These are phyloP conservation scores for Merluccius polli DNA, from an alignment of 2,797 vertebrate species.

Conservation along the genomic window DNA sequence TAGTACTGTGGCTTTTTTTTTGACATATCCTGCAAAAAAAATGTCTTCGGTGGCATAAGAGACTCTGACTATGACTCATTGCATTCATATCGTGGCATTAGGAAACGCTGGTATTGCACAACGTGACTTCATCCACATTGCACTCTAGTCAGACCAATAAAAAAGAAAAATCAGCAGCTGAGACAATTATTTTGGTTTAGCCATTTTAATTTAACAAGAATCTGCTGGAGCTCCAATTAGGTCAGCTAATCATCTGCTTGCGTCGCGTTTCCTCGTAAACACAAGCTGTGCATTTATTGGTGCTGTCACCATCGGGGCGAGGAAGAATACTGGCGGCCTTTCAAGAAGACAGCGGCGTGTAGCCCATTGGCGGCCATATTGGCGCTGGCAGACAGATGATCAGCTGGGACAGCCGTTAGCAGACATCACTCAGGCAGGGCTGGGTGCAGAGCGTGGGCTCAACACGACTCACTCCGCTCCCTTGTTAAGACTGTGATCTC, in stretches of 20 bases:
- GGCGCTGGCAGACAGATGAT: not conserved
- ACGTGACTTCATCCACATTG: too few species aligned
- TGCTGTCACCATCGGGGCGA: not conserved
- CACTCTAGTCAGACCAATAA: too few species aligned
- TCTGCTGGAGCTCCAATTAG: slow-evolving; percentile 2
- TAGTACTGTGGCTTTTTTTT: too few species aligned
- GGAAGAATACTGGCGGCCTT: too few species aligned
- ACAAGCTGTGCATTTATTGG: not conserved
- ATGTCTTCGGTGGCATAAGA: too few species aligned
- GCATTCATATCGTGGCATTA: too few species aligned
- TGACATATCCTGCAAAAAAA: too few species aligned
- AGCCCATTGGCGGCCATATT: not conserved
- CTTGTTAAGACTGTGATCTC: not conserved
- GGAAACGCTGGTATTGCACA: too few species aligned
- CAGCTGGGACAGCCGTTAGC: not conserved
- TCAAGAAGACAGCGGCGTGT: not conserved
- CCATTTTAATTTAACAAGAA: not conserved
- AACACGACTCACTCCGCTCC: not conserved
- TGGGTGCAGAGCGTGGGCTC: not conserved
- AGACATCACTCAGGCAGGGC: not conserved
- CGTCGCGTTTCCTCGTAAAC: not conserved
- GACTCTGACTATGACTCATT: too few species aligned
- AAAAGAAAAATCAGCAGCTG: too few species aligned
- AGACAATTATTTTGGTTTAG: not conserved
- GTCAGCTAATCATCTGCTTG: slow-evolving; percentile 8